These are phyloP conservation scores for Gastrophryne carolinensis DNA, from an alignment of 2,797 vertebrate species.

Conservation along the genomic window DNA sequence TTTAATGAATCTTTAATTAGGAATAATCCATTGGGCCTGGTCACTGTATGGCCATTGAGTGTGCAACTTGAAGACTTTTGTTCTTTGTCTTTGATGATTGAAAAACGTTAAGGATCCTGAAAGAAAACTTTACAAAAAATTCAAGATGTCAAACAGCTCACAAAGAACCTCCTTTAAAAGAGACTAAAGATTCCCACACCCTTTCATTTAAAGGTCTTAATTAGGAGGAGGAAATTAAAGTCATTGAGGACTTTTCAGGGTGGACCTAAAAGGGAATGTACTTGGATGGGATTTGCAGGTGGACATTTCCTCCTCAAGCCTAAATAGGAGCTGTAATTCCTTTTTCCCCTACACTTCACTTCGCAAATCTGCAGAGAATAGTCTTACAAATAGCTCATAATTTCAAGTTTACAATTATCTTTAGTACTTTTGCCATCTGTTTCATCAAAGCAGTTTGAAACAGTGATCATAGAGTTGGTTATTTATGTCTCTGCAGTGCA, in stretches of 20 bases:
- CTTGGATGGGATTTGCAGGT: constrained; percentile 46
- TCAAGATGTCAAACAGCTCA: not conserved
- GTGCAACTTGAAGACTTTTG: not conserved
- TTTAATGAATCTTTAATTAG: not conserved
- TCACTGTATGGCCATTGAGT: not conserved
- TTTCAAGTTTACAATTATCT: constrained; percentile 52
- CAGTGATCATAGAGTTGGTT: constrained; percentile 45
- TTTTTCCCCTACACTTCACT: not conserved
- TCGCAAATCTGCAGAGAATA: constrained; percentile 45
- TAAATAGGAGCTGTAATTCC: constrained; percentile 44
- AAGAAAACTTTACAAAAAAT: not conserved
- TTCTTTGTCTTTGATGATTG: not conserved
- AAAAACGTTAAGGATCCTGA: too few relatives aligned
- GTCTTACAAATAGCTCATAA: constrained; percentile 46
- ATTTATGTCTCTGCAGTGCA: constrained; percentile 50
- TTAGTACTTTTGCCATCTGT: constrained; percentile 50
- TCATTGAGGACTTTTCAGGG: constrained; percentile 51
- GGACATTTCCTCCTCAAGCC: constrained; percentile 53
- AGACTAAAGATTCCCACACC: constrained; percentile 29
- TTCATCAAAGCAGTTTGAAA: constrained; percentile 49
- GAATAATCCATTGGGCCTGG: not conserved
- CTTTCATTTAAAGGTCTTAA: constrained; percentile 49
- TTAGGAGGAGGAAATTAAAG: constrained; percentile 61
- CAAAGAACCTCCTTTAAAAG: not conserved
- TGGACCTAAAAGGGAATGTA: constrained; percentile 47